Base-by-base conservation (phyloP, 2,888 invertebrate genomes). In the Synergus laeviventris region DNA sequence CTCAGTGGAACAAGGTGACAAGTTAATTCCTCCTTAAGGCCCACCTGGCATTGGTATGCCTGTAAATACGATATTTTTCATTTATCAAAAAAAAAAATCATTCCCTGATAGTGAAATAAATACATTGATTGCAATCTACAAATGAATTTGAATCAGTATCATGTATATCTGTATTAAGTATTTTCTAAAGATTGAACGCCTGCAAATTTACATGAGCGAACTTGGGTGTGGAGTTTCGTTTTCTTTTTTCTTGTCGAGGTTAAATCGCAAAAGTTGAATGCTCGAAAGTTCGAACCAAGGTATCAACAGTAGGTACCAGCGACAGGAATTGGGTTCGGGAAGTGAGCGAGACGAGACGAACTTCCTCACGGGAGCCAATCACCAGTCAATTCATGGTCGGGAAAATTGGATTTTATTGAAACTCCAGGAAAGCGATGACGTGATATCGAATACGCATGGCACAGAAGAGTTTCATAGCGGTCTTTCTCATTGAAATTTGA, bases 361-460 rank as follows among this genome's bases (percentile, higher is more conserved):
- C 82, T 84, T 82, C 76, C 74, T 74, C 83, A 75, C 76, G 73
- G 77, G 76, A 81, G 81, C 84, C 87, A 87, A 87, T 88, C 86
- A 87, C 82, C 78, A 81, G 82, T 81, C 86, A 80, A 87, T 88
- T 88, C 87, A 86, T 80, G 78, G 78, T 73, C 76, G 82, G 81
- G 82, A 82, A 87, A 87, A 88, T 87, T 85, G 81, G 84, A 84
- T 87, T 88, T 85, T 75, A 77, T 79, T 77, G 81, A 76, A 81
- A 79, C 78, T 76, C 76, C 78, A 76, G 73, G 54, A 76, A 76
- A 81, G 79, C 77, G 81, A 70, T 70, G 70, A 70, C 45, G 70
- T 49, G 70, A 70, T 70, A 70, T 70, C 70, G 12, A 70, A 70
- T 70, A 70, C 70, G 49, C 70, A 70, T 70, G 49, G 31, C 49